Base-by-base conservation (phyloP, 2,888 invertebrate species). In the Leucophenga montana region DNA sequence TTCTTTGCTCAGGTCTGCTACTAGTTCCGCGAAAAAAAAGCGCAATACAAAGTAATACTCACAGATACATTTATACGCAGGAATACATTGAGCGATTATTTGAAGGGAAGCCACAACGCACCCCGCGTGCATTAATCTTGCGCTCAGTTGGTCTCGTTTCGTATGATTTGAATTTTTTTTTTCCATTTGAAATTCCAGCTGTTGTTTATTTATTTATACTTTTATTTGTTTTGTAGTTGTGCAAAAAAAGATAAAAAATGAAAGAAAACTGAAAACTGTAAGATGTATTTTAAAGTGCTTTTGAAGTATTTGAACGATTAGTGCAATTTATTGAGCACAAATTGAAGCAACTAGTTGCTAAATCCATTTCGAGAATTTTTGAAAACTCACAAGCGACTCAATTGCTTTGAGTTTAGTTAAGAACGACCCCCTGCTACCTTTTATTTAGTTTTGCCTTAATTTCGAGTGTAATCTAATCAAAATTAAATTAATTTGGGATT, bases 61-160 rank as follows among this genome's bases (percentile, higher is more conserved):
- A 18, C 14, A 56, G 22, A 56, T 22, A 56, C 14, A 56, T 39
- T 39, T 11, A 39, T 11, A 8, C 9, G 11, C 39, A 39, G 1
- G 11, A 3, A 39, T 39, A 39, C 9, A 39, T 39, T 11, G 8
- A 57, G 57, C 57, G 50, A 68, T 73, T 74, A 71, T 72, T 70
- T 77, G 73, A 72, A 78, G 80, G 82, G 75, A 80, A 82, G 78
- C 80, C 82, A 80, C 73, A 75, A 73, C 70, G 71, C 75, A 75
- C 76, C 73, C 78, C 74, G 79, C 78, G 75, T 70, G 71, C 73
- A 72, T 39, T 56, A 1, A 56, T 20, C 56, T 22, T 13, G 22
- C 56, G 22, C 9, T 22, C 8, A 22, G 14, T 13, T 22, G 39
- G 39, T 39, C 39, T 22, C n/a, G 67, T 71, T 13, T 53, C 66